These are phyloP conservation scores for Coregonus ussuriensis DNA, from an alignment of 2,797 vertebrate species.

Conservation along the genomic window DNA sequence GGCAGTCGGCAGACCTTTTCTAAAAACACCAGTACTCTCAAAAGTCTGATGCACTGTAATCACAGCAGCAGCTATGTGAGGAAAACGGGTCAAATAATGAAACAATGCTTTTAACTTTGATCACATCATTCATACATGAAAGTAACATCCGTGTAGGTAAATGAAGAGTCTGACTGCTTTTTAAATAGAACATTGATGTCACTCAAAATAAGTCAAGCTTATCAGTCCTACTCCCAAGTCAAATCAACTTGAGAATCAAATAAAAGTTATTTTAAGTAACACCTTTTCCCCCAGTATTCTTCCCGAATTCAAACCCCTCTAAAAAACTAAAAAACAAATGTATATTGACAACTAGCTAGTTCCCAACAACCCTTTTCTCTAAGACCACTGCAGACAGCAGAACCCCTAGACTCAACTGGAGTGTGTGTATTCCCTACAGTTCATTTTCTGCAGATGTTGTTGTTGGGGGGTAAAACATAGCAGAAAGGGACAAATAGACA, in stretches of 20 bases:
- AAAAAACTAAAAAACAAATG: neutral
- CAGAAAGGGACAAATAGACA: fast-evolving
- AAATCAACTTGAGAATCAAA: neutral
- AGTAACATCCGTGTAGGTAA: neutral
- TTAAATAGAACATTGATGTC: too few relatives aligned
- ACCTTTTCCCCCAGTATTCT: neutral
- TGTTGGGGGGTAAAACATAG: neutral
- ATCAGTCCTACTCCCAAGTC: neutral
- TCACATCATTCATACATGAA: neutral
- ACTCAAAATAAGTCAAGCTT: too few relatives aligned
- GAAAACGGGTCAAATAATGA: neutral
- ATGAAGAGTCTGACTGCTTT: too few relatives aligned
- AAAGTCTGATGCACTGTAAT: neutral
- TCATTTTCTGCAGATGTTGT: neutral
- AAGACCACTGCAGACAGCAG: neutral
- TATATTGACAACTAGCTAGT: neutral
- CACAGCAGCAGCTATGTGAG: neutral
- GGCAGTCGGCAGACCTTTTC: neutral
- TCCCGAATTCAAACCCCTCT: too few relatives aligned
- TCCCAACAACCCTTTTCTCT: neutral
- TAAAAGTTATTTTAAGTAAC: neutral
- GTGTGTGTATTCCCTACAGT: neutral
- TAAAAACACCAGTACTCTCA: neutral
- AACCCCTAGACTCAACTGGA: neutral
- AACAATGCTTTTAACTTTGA: neutral